Conservation (phyloP, 2,797 vertebrate species). For the Artibeus lituratus region DNA sequence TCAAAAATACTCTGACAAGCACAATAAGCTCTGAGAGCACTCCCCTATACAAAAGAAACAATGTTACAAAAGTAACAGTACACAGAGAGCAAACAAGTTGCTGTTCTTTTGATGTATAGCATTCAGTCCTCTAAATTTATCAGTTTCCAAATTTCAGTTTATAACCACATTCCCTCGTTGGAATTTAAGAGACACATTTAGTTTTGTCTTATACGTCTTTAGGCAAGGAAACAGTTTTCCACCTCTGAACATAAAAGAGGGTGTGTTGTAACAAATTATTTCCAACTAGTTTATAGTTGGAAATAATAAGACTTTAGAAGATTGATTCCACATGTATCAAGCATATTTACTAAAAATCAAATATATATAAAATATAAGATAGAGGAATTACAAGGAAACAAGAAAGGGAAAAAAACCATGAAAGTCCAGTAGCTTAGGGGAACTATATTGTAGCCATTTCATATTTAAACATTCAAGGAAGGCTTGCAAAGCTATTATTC, state of each 20-base stretch:
- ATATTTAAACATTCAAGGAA: not conserved
- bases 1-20: constrained; percentile 29
- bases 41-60: not conserved
- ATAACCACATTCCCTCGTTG: not conserved
- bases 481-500: not conserved
- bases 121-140: not conserved
- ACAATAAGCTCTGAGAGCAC: constrained; percentile 14
- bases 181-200: not conserved
- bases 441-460: not conserved
- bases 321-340: not conserved
- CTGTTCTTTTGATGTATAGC: not conserved
- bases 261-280: not conserved
- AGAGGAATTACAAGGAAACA: not conserved
- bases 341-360: not conserved
- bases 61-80: constrained; percentile 14
- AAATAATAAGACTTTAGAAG: not conserved
- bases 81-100: not conserved
- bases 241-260: not conserved
- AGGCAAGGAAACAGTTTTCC: not conserved
- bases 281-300: not conserved
- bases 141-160: not conserved
- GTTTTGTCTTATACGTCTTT: not conserved
- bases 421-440: not conserved
- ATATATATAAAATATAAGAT: not conserved
- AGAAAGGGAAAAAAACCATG: not conserved